Base-by-base conservation (phyloP, 1,140 invertebrate genomes). In the Cydia amplana region DNA sequence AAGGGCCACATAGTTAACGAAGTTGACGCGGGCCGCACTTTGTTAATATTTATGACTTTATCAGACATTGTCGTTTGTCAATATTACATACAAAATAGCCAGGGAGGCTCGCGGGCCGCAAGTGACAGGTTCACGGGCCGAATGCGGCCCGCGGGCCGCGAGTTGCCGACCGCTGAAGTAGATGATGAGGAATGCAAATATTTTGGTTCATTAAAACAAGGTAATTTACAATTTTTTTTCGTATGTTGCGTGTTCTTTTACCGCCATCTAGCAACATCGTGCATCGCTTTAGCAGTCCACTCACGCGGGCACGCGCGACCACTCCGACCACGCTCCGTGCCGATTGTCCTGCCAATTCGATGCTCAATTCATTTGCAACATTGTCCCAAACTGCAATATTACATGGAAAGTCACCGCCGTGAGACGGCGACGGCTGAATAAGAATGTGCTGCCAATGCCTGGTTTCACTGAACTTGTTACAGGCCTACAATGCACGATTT, bases 311-410 rank as follows among this genome's bases (percentile, higher is more conserved):
- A 32, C 65, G 43, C 77, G 78, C 73, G 75, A n/a, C n/a, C n/a
- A n/a, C n/a, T n/a, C n/a, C 79, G 81, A 78, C 77, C 81, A 76
- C 81, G 80, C 79, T 78, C 77, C 81, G 78, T 83, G 80, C 79
- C 82, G 80, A 83, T 83, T 80, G 84, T 81, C 78, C 78, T 82
- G 76, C 84, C 75, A 84, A 87, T 90, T 90, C 80, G 84, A 83
- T 73, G 74, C 78, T 80, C 78, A 81, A 84, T 86, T 82, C 78
- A 85, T 87, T 88, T 82, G 87, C 87, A 84, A 88, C 85, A 87
- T 85, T 91, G 87, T 86, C 83, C 81, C 74, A 81, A 84, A 85
- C 74, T 82, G 81, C 83, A 86, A 82, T 79, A 73, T 80, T 78
- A 78, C 75, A 77, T 85, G 82, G 86, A 89, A 87, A 87, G 83